Evolutionary conservation across 2,888 invertebrate genomes (phyloP).

Genomic region (Conomelus anceps): DNA sequence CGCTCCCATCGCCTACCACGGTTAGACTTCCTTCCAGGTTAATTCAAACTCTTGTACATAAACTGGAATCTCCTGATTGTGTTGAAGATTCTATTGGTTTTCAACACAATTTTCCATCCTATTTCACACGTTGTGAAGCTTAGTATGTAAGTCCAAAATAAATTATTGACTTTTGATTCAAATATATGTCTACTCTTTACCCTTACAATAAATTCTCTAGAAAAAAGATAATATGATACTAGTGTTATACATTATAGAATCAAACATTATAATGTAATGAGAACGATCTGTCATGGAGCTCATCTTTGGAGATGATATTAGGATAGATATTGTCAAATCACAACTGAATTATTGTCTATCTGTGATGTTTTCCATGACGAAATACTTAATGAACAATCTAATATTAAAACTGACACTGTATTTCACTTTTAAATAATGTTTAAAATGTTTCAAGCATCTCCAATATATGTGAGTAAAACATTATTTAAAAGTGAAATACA

Average conservation of each 20-base stretch:
- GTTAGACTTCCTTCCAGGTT: neutral
- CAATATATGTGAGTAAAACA: no score
- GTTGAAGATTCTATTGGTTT: neutral
- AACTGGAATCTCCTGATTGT: neutral
- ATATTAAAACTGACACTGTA: no score
- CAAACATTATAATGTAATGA: neutral
- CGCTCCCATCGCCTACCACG: conserved; percentile 22
- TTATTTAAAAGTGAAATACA: no score
- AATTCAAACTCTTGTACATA: neutral
- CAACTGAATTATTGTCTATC: no score
- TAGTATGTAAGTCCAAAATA: neutral
- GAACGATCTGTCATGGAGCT: neutral
- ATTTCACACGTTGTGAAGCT: conserved; percentile 9
- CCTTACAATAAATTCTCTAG: neutral
- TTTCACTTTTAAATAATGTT: no score
- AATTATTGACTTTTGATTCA: neutral
- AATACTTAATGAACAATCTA: no score
- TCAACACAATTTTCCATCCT: conserved; percentile 29
- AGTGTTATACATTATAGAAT: neutral
- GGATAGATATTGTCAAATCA: no score
- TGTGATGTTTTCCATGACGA: no score
- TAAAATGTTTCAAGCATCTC: no score
- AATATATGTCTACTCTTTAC: neutral
- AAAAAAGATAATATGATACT: neutral
- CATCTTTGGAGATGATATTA: neutral